Percentiles rank a stretch among this genome's conserved stretches.
These are phyloP conservation scores for Gymnosoma rotundatum DNA, from an alignment of 2,888 invertebrate genomes.

Conservation along the genomic window DNA sequence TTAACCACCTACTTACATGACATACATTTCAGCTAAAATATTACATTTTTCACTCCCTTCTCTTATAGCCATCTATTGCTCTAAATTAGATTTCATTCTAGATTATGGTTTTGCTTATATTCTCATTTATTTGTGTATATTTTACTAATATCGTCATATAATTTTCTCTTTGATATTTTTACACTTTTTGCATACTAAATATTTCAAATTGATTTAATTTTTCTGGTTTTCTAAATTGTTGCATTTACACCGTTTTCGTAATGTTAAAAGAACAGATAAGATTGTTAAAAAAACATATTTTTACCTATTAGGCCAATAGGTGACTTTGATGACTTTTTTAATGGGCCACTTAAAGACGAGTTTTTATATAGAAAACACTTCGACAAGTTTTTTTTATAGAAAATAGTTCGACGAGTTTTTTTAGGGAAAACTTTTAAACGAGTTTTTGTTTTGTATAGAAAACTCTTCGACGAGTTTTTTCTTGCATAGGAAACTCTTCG, in stretches of 20 bases:
- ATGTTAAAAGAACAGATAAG: not conserved
- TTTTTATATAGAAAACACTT: too few species aligned
- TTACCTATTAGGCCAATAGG: too few species aligned
- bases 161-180: constrained; percentile 26
- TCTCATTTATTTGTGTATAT: constrained; percentile 6
- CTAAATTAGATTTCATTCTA: constrained; percentile 49
- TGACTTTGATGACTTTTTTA: too few species aligned
- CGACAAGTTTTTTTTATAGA: too few species aligned
- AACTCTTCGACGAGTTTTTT: too few species aligned
- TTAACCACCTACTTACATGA: constrained; percentile 27
- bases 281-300: not conserved
- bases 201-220: constrained; percentile 37
- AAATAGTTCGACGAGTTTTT: too few species aligned
- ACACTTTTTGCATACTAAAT: constrained; percentile 34
- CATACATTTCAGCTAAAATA: constrained; percentile 45
- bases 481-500: too few species aligned
- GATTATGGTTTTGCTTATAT: constrained; percentile 24
- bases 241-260: constrained; percentile 39
- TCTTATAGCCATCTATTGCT: constrained; percentile 19
- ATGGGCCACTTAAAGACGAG: too few species aligned
- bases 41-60: constrained; percentile 12
- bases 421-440: too few species aligned
- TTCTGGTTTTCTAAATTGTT: constrained; percentile 31
- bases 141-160: constrained; percentile 26
- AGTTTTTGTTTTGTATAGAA: too few species aligned